phyloP scores from a whole-genome alignment of 2,888 invertebrate genomes.

The Cistogaster globosa region DNA sequence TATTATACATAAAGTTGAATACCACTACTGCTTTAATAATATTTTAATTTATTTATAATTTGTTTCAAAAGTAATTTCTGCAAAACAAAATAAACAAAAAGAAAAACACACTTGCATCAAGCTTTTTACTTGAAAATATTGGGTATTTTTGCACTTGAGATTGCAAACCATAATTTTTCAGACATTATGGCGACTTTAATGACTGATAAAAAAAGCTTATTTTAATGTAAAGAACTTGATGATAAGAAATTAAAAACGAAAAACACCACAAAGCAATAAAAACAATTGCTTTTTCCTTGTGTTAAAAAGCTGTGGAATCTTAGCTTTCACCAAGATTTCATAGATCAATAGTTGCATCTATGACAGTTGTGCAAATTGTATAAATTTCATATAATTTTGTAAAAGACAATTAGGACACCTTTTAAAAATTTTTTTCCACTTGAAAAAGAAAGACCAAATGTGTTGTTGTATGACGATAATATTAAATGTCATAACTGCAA shows the following conservation, averaged over 20 bases:
- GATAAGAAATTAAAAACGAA: slow-evolving; percentile 43
- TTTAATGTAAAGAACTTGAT: slow-evolving; percentile 12
- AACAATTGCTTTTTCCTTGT: neutral
- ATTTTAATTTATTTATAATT: no score
- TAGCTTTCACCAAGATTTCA: neutral
- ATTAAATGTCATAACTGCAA: no score
- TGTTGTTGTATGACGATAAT: no score
- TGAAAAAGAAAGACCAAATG: no score
- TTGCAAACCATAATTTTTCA: slow-evolving; percentile 68
- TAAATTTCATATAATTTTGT: no score
- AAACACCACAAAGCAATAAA: neutral
- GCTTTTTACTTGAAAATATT: slow-evolving; percentile 38
- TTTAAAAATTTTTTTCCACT: no score
- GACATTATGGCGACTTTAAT: slow-evolving; percentile 78
- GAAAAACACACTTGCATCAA: slow-evolving; percentile 4
- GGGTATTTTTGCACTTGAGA: slow-evolving; percentile 34
- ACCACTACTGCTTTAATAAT: no score
- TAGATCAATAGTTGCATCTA: neutral
- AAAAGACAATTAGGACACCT: no score
- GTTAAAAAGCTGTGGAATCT: neutral
- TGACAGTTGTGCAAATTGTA: no score
- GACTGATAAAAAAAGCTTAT: slow-evolving; percentile 70
- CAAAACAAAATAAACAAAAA: no score
- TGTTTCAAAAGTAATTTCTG: no score
- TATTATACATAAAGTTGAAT: no score